Base-by-base conservation (phyloP, 2,888 invertebrate genomes). In the Pammene fasciana region DNA sequence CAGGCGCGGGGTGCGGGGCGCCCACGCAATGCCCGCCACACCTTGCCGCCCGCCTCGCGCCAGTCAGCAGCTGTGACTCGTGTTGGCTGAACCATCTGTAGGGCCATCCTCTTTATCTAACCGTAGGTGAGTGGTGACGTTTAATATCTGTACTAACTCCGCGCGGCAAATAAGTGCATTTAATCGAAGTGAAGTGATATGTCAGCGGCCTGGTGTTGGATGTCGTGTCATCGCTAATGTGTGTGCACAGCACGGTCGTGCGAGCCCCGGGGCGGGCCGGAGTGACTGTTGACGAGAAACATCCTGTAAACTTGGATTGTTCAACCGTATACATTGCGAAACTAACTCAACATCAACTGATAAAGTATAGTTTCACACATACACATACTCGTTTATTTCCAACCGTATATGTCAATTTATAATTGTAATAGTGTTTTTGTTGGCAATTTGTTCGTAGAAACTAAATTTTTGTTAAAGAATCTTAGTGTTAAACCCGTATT, bases 1-100 rank as follows among this genome's bases (percentile, higher is more conserved):
- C 46, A 72, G 75, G 77, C 83, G 80, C 75, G 79, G 75, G 79
- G 77, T 78, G 76, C 72, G 71, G 71, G 79, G 86, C 89, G 88
- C 89, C 88, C 82, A 89, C 90, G 89, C 89, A 83, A 72, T 75
- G 81, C 87, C 86, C 88, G 86, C 88, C 88, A 87, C 87, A 83
- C 89, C 90, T 90, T 90, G 82, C 91, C 92, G 89, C 90, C 89
- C 91, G 90, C 88, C 84, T 82, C 82, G 81, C 86, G 79, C 88
- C 89, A 91, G 90, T 92, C 92, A 92, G 92, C 90, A 88, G 86
- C 89, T 90, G 93, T 89, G 90, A 80, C 91, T 92, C 91, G 92
- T 90, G 92, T 91, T 91, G 93, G 93, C 94, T 95, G 95, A 95
- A 95, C 95, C 93, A 92, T 92, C 93, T 81, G 79, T 90, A 91